Base-by-base conservation (phyloP, 1,140 invertebrate species). In the Lucilia sericata region DNA sequence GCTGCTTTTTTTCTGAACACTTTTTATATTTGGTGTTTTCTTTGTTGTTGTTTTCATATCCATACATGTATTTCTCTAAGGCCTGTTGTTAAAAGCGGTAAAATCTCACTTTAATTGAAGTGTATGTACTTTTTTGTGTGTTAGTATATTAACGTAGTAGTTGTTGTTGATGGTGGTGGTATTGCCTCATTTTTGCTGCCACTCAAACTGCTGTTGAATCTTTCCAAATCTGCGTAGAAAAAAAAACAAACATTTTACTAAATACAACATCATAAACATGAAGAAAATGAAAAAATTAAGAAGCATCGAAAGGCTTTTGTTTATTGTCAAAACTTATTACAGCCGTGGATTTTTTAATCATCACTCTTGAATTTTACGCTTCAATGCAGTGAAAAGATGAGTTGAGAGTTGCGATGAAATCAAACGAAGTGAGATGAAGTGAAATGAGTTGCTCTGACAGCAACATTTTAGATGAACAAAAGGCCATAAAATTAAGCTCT, bases 21-120 rank as follows among this genome's bases (percentile, higher is more conserved):
- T 30, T 30, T 42, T 42, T 42, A 42, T 42, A 42, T 42, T 42
- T 42, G 42, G 25, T 34, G 13, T 4, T 34, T 7, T 34, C 25
- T 8, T 30, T 34, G 21, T 75, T 8, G 74, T 75, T 75, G 21
- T 75, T 75, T 30, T 75, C 13, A 55, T 17, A 55, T 55, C 13
- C 51, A 55, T 55, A 13, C 13, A 55, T 30, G 3, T 30, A n/a
- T 55, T 55, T 34, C 36, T 75, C 74, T 75, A 30, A 12, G 42
- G 51, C 51, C 51, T 55, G 42, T 42, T 75, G 51, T 17, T 17
- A 55, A 75, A 75, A 75, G 74, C 74, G 74, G 74, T 75, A 21
- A 75, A 75, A 75, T 75, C 74, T 75, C 74, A 75, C 74, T 75
- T 75, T 75, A 75, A 75, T 75, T 75, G 70, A 30, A 74, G 70